Evolutionary conservation across 2,888 invertebrate genomes (phyloP).

Genomic region (Busseola fusca): DNA sequence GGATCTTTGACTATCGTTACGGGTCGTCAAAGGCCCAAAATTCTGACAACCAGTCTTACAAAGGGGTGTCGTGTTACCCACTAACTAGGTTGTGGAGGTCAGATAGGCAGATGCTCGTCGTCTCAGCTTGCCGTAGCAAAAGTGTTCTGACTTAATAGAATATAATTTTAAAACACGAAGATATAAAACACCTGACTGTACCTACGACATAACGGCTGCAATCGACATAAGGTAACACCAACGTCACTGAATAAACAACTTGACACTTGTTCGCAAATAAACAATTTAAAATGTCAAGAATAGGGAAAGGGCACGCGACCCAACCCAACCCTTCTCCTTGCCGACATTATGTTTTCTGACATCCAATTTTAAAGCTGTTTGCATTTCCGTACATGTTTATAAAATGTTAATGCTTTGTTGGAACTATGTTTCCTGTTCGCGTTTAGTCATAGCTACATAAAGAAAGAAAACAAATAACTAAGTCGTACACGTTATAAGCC

Average conservation of each 20-base stretch:
- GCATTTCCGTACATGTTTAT: slow-evolving; percentile 66
- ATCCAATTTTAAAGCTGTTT: slow-evolving; percentile 83
- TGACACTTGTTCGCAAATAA: slow-evolving; percentile 88
- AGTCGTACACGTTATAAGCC: too few species aligned
- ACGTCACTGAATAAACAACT: slow-evolving; percentile 85
- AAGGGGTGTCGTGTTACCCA: not conserved
- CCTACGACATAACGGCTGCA: not conserved
- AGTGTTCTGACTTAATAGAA: not conserved
- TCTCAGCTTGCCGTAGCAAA: not conserved
- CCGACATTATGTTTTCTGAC: slow-evolving; percentile 86
- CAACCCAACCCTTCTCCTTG: slow-evolving; percentile 85
- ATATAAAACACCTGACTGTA: not conserved
- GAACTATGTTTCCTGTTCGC: slow-evolving; percentile 12
- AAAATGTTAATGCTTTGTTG: slow-evolving; percentile 61
- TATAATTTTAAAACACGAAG: not conserved
- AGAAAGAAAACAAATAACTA: not conserved
- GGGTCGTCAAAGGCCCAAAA: not conserved
- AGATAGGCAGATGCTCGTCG: too few species aligned
- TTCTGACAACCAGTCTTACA: not conserved
- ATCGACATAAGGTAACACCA: slow-evolving; percentile 52
- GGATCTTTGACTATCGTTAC: not conserved
- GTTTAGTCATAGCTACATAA: slow-evolving; percentile 13
- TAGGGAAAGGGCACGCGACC: slow-evolving; percentile 81
- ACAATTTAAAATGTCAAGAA: slow-evolving; percentile 89
- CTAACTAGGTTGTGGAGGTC: not conserved